Percentiles rank a stretch among this genome's conserved stretches.
These are phyloP conservation scores for Montipora efflorescens DNA, from an alignment of 64 coral and sea anemone genomes.

Conservation along the genomic window DNA sequence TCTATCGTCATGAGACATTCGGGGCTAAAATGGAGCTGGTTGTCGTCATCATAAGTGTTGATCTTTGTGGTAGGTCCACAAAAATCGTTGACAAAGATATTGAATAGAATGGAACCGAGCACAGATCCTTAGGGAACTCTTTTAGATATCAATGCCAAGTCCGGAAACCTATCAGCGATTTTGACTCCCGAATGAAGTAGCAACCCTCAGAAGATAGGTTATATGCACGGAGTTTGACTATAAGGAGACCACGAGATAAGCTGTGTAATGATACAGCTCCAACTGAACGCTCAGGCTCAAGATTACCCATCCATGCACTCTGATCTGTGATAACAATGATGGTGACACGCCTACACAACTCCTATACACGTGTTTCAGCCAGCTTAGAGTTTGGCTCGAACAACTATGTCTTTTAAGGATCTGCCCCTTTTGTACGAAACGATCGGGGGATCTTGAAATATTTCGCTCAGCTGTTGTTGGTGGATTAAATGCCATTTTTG, in stretches of 20 bases:
- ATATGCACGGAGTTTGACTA: background rate
- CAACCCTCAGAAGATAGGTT: background rate
- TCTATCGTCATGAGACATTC: conserved; percentile 50
- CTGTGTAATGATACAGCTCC: background rate
- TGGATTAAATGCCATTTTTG: too few species aligned
- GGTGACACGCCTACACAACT: too few species aligned
- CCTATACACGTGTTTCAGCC: too few species aligned
- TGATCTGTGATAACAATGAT: background rate
- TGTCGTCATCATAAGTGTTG: conserved; percentile 50
- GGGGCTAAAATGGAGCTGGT: conserved; percentile 64
- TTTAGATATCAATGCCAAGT: background rate
- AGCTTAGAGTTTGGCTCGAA: too few species aligned
- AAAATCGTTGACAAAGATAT: conserved; percentile 11
- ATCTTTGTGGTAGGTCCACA: background rate
- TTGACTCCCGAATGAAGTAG: background rate
- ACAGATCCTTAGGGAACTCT: conserved; percentile 9
- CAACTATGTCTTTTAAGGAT: too few species aligned
- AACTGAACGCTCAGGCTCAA: background rate
- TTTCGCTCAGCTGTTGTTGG: too few species aligned
- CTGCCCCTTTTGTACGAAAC: too few species aligned
- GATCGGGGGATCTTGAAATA: too few species aligned
- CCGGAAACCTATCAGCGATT: background rate
- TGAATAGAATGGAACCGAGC: background rate
- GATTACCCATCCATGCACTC: too few species aligned
- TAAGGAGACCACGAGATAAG: background rate